Percentiles rank a stretch among this genome's conserved stretches.
phyloP scores from a whole-genome alignment of 2,113 vertebrate genomes.

The Protobothrops mucrosquamatus region DNA sequence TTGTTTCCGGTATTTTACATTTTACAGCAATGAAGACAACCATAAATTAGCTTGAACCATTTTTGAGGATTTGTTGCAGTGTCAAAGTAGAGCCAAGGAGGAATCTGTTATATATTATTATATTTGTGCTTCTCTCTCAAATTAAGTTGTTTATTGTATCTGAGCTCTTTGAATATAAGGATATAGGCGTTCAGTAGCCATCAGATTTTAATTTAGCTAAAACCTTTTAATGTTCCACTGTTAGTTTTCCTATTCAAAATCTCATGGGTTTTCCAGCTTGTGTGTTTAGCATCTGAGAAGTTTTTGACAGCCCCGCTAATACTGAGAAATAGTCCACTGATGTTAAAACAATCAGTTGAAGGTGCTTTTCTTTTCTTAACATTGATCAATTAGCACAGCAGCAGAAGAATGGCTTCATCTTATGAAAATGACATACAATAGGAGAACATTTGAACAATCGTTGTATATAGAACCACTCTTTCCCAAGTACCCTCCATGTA shows the following conservation, averaged over 20 bases:
- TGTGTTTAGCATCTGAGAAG: background rate
- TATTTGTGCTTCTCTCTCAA: background rate
- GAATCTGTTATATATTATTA: slow-evolving; percentile 7
- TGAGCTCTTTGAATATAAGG: background rate
- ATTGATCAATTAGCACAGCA: slow-evolving; percentile 12
- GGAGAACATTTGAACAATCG: background rate
- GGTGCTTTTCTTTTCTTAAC: background rate
- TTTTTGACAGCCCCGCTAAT: background rate
- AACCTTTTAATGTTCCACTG: background rate
- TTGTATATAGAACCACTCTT: background rate
- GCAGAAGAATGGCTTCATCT: background rate
- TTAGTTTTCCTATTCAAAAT: background rate
- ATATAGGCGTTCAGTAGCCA: background rate
- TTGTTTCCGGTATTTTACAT: background rate
- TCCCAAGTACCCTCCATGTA: background rate
- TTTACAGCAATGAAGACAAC: background rate
- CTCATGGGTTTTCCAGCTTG: background rate
- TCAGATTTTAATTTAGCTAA: background rate
- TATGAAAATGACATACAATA: background rate
- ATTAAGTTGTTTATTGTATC: slow-evolving; percentile 21
- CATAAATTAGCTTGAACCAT: background rate
- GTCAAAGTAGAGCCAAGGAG: background rate
- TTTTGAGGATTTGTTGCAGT: background rate
- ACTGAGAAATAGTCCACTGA: slow-evolving; percentile 3
- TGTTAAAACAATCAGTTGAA: background rate